Evolutionary conservation across 2,113 vertebrate genomes (phyloP).

Genomic region (Cyrtonyx montezumae): DNA sequence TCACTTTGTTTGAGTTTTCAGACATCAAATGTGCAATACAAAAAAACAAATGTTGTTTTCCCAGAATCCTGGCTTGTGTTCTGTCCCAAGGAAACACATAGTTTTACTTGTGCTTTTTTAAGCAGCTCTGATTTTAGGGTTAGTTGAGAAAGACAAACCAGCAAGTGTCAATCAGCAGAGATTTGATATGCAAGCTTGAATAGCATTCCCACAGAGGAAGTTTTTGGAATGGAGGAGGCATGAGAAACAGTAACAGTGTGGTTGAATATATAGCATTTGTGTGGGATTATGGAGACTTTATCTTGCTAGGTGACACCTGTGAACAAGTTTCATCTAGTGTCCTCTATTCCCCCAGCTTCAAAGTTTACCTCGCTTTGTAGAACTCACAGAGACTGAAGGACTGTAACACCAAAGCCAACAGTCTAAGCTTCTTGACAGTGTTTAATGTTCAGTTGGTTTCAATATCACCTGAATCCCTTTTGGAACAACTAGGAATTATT

Average conservation of each 20-base stretch:
- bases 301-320: background rate
- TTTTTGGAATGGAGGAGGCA: background rate
- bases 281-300: background rate
- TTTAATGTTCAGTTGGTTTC: slow-evolving; percentile 15
- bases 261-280: background rate
- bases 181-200: background rate
- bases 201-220: background rate
- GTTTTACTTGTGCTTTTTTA: background rate
- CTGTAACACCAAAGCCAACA: background rate
- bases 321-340: background rate
- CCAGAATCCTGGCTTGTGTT: background rate
- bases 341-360: background rate
- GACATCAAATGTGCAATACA: background rate
- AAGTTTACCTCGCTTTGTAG: background rate
- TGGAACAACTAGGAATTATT: background rate
- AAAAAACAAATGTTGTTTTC: slow-evolving; percentile 30
- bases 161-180: background rate
- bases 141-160: background rate
- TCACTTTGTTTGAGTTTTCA: slow-evolving; percentile 21
- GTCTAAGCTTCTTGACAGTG: background rate
- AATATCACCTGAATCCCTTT: slow-evolving; percentile 1
- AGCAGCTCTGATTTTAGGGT: background rate
- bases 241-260: background rate
- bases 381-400: background rate
- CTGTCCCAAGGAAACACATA: background rate